Conservation (phyloP, 1,140 invertebrate genomes). For the Pachypeltis micranthus region DNA sequence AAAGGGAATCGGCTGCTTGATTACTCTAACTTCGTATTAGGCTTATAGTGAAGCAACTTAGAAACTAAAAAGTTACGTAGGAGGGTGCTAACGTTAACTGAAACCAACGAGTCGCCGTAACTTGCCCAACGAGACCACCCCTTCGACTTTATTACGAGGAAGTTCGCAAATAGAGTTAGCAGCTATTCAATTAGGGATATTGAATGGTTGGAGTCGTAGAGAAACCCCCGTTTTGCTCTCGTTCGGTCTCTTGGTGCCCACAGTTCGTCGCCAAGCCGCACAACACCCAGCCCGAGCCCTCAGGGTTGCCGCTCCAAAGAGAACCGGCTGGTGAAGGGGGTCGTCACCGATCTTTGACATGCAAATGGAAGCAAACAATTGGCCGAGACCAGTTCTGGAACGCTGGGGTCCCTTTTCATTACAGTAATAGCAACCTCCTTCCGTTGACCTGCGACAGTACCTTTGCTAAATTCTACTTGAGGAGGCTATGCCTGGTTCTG, state of each 20-base stretch:
- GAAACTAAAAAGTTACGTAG: neutral
- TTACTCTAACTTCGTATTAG: too few relatives aligned
- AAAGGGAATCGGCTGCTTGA: too few relatives aligned
- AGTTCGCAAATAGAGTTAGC: slow-evolving; percentile 15
- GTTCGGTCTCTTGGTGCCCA: neutral
- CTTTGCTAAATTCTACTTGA: slow-evolving; percentile 14
- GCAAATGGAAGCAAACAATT: slow-evolving; percentile 16
- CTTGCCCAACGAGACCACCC: neutral
- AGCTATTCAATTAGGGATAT: slow-evolving; percentile 15
- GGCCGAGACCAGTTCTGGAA: slow-evolving; percentile 3
- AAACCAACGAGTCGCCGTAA: neutral
- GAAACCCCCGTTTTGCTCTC: neutral
- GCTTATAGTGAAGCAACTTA: too few relatives aligned
- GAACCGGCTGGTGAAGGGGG: neutral
- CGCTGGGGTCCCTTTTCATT: slow-evolving; percentile 6
- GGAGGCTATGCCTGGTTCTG: neutral
- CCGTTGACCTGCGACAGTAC: slow-evolving; percentile 8
- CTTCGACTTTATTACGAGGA: slow-evolving; percentile 9
- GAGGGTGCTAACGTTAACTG: neutral
- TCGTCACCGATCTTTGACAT: slow-evolving; percentile 11
- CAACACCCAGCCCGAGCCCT: neutral
- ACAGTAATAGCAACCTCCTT: slow-evolving; percentile 5
- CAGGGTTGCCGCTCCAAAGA: neutral
- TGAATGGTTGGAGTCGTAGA: slow-evolving; percentile 10
- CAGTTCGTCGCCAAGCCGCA: neutral